A percentile compares a stretch with the other conserved stretches of the same genome.
Evolutionary conservation across 2,888 invertebrate species (phyloP).

Genomic region (Protodeltote pygarga): DNA sequence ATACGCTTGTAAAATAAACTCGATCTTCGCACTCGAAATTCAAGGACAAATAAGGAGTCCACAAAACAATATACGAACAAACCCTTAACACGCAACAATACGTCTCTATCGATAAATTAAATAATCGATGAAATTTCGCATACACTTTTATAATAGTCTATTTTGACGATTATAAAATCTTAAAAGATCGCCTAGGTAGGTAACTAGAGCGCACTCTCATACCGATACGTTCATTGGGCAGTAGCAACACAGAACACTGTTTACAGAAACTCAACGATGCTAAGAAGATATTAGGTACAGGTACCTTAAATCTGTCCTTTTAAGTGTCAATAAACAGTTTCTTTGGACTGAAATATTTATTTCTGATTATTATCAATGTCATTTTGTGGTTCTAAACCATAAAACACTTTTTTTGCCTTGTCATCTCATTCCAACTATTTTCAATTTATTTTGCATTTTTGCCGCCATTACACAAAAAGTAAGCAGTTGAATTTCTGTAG

Average conservation of each 20-base stretch:
- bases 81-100: constrained; percentile 59
- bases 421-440: neutral
- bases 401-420: constrained; percentile 3
- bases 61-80: constrained; percentile 56
- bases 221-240: constrained; percentile 39
- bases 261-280: constrained; percentile 39
- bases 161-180: constrained; percentile 57
- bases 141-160: constrained; percentile 63
- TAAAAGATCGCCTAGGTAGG: constrained; percentile 52
- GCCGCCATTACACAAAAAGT: constrained; percentile 9
- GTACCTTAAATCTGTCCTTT: constrained; percentile 7
- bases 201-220: constrained; percentile 53
- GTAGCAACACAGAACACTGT: constrained; percentile 44
- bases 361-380: constrained; percentile 11
- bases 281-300: constrained; percentile 4
- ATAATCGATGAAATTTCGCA: constrained; percentile 54
- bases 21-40: constrained; percentile 32
- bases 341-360: constrained; percentile 19
- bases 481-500: constrained; percentile 35
- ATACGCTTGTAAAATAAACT: constrained; percentile 43
- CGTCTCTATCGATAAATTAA: constrained; percentile 57
- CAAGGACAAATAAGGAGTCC: constrained; percentile 32
- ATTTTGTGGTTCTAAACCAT: constrained; percentile 2
- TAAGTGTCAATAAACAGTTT: constrained; percentile 10
- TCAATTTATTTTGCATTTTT: constrained; percentile 3